Evolutionary conservation across 1,140 invertebrate genomes (phyloP).

Genomic region (Centruroides vittatus): DNA sequence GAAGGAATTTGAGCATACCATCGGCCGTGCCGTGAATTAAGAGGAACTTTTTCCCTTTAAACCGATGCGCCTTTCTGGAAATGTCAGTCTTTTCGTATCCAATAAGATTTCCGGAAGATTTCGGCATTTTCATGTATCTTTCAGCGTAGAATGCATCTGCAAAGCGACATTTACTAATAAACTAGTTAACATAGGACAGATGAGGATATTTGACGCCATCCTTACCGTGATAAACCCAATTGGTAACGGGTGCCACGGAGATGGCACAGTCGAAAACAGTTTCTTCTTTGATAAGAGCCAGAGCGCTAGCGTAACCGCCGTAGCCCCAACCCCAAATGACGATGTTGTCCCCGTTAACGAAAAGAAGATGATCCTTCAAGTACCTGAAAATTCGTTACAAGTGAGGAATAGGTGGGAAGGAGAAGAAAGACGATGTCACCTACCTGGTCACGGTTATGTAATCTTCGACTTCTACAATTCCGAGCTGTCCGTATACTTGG

Average conservation of each 20-base stretch:
- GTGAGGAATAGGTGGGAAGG: too few species aligned
- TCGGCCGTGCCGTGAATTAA: constrained; percentile 79
- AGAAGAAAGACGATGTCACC: too few species aligned
- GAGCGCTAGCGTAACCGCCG: constrained; percentile 71
- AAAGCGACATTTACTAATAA: too few species aligned
- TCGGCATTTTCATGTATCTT: constrained; percentile 79
- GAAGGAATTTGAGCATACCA: constrained; percentile 22
- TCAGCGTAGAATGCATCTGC: constrained; percentile 87
- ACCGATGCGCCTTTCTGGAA: constrained; percentile 57
- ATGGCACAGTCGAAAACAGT: constrained; percentile 79
- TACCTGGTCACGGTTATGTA: constrained; percentile 78
- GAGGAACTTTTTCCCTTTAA: constrained; percentile 71
- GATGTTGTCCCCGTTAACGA: constrained; percentile 68
- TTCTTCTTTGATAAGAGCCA: constrained; percentile 60
- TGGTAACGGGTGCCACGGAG: constrained; percentile 77
- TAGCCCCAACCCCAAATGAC: constrained; percentile 82
- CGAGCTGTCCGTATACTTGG: constrained; percentile 64
- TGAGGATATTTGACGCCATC: too few species aligned
- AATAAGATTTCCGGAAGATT: constrained; percentile 60
- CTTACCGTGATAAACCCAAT: constrained; percentile 87
- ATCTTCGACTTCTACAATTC: constrained; percentile 73
- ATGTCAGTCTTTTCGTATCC: constrained; percentile 80
- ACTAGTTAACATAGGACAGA: too few species aligned
- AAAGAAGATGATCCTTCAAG: constrained; percentile 51
- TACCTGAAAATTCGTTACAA: not conserved